Conservation (phyloP, 2,888 invertebrate genomes). For the Rhamphomyia laevipes region DNA sequence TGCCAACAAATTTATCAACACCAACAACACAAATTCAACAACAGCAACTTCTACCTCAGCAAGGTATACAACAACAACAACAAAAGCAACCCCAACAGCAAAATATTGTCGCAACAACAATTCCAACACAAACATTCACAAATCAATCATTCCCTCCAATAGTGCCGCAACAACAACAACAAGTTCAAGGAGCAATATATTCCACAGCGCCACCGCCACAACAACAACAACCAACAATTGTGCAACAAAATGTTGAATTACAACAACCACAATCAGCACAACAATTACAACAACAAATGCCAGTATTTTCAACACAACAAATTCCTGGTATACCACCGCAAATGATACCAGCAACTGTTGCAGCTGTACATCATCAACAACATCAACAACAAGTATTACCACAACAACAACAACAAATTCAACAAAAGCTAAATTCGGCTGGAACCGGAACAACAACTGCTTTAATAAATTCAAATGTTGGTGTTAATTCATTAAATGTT, state of each 20-base stretch:
- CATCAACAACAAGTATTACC: too few relatives aligned
- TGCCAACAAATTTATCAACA: conserved; percentile 9
- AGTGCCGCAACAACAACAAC: conserved; percentile 16
- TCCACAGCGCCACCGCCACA: background rate
- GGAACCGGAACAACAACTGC: background rate
- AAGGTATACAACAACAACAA: conserved; percentile 13
- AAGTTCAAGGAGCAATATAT: background rate
- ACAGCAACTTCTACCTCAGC: conserved; percentile 8
- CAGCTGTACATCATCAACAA: background rate
- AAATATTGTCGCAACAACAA: conserved; percentile 37
- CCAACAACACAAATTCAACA: conserved; percentile 11
- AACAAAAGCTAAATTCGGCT: background rate
- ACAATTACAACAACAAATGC: background rate
- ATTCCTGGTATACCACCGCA: conserved; percentile 5
- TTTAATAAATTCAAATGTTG: background rate
- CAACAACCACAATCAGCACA: background rate
- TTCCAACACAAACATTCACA: conserved; percentile 75
- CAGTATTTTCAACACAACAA: conserved; percentile 4
- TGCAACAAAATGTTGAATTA: background rate
- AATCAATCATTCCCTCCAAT: conserved; percentile 61
- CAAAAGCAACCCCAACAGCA: conserved; percentile 18
- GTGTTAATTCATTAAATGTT: background rate
- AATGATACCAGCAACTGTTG: background rate
- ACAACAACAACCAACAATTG: conserved; percentile 5
- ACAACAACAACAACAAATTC: background rate